Evolutionary conservation across 2,113 vertebrate species (phyloP).

Genomic region (Nansenia antarctica): DNA sequence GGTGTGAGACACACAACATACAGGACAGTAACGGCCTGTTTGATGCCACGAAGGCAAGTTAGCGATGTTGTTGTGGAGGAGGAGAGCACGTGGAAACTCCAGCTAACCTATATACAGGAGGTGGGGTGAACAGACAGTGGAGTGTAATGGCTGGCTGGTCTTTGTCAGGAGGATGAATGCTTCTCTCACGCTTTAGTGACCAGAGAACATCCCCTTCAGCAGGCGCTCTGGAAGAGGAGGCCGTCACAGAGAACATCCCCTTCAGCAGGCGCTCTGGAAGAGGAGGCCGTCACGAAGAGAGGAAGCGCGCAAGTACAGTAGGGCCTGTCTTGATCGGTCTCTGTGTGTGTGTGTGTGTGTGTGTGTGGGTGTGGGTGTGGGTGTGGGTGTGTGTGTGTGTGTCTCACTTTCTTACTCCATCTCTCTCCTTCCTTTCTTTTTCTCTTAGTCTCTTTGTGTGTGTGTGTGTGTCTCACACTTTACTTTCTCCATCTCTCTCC

Average conservation of each 20-base stretch:
- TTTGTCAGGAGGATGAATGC: not conserved
- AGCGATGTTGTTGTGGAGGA: not conserved
- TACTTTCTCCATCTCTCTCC: conserved; percentile 21
- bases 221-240: too few relatives aligned
- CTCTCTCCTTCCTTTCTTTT: too few relatives aligned
- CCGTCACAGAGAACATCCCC: not conserved
- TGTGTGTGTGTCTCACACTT: conserved; percentile 25
- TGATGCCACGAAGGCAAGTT: not conserved
- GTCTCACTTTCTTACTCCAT: too few relatives aligned
- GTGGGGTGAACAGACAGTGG: not conserved
- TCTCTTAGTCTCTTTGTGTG: too few relatives aligned
- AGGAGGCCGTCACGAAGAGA: not conserved
- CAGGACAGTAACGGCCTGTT: not conserved
- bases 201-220: not conserved
- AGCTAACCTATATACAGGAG: not conserved
- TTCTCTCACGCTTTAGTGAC: not conserved
- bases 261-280: not conserved
- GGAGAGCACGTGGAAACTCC: not conserved
- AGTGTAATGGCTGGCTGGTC: not conserved
- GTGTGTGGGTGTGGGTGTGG: too few relatives aligned
- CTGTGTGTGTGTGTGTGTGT: conserved; percentile 1
- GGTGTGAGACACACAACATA: not conserved
- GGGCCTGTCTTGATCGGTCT: not conserved
- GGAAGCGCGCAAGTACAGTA: not conserved
- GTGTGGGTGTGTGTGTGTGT: too few relatives aligned